Base-by-base conservation (phyloP, 2,113 vertebrate species). In the Ctenodactylus gundi region DNA sequence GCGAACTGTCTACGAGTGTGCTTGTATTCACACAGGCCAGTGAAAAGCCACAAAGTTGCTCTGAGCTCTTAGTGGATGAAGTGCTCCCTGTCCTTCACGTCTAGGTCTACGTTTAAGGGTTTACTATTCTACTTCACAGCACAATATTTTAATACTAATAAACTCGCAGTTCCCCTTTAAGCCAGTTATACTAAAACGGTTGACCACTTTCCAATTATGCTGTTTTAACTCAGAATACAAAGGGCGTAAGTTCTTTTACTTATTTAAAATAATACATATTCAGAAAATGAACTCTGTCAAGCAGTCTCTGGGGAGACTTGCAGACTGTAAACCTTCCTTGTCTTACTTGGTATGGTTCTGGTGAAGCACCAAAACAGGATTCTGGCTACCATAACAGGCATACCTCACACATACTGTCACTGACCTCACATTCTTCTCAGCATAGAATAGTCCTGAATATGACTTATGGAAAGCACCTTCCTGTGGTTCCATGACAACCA, bases 381-480 rank as follows among this genome's bases (percentile, higher is more conserved):
- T 1, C 8, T 9, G 6, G 68, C 27, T 67, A 78, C 64, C 1
- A 1, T 7, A 53, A 41, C 10, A 80, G 51, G 41, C 4, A 39
- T 20, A 17, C 13, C 23, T 14, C 9, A 51, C 12, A 3, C 0
- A 4, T 17, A 15, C 21, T 8, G 44, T 41, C 7, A 0, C 62
- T 17, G 34, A 6, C n/a, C 6, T 31, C 41, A 1, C 14, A 23
- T 46, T 27, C 58, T 44, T 36, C 53, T 62, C 13, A 0, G 0
- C 20, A 21, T 29, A 25, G 58, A 49, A 10, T 60, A 34, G 34
- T 4, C n/a, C 46, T 39, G 9, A 2, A 2, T 13, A 27, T 3
- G 0, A 4, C 3, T 27, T 14, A 4, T 39, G 27, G 31, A 70
- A 9, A 57, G 34, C 1, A 1, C 12, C 3, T 73, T 12, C 34